Evolutionary conservation across 2,797 vertebrate species (phyloP).

Genomic region (Erpetoichthys calabaricus): DNA sequence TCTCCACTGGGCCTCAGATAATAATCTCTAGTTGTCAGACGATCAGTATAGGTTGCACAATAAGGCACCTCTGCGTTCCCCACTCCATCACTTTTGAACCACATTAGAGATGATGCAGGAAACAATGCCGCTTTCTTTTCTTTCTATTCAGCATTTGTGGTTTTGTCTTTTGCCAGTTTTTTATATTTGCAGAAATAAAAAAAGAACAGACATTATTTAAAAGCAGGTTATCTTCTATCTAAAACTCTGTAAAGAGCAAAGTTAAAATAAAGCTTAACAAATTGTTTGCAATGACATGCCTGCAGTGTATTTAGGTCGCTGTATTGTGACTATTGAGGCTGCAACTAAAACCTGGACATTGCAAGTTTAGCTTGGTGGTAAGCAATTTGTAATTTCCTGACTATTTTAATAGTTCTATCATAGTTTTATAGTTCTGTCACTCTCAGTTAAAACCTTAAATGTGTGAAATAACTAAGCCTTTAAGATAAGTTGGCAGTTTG

Average conservation of each 20-base stretch:
- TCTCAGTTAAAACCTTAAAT: too few species aligned
- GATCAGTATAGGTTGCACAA: constrained; percentile 19
- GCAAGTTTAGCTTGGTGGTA: background rate
- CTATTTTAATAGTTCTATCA: background rate
- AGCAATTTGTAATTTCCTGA: background rate
- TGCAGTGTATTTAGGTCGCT: background rate
- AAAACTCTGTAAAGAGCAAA: background rate
- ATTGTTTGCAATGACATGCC: background rate
- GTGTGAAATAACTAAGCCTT: too few species aligned
- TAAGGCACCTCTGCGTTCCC: constrained; percentile 26
- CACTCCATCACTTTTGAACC: constrained; percentile 40
- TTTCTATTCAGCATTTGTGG: constrained; percentile 6
- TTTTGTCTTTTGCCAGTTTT: background rate
- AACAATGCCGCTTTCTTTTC: constrained; percentile 34
- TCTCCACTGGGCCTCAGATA: constrained; percentile 22
- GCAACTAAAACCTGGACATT: background rate
- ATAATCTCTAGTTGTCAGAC: constrained; percentile 10
- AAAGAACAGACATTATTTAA: too few species aligned
- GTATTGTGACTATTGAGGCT: background rate
- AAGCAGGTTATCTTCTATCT: too few species aligned
- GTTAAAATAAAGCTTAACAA: background rate
- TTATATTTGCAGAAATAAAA: constrained; percentile 2
- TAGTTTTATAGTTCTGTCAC: too few species aligned
- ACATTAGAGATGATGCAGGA: constrained; percentile 46
- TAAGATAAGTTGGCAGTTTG: too few species aligned